Conservation (phyloP, 2,888 invertebrate species). For the Apamea crenata region DNA sequence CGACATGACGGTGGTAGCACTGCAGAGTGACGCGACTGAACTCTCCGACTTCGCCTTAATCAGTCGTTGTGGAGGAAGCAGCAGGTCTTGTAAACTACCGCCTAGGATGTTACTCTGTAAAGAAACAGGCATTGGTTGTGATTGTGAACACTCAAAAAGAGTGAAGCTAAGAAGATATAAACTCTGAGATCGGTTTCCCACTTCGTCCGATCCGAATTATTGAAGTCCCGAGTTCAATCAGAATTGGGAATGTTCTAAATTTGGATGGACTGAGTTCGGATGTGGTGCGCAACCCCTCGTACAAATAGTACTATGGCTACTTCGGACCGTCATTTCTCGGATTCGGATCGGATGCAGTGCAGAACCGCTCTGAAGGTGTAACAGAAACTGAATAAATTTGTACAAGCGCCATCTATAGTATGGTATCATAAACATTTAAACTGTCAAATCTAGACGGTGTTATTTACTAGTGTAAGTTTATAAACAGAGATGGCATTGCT, state of each 20-base stretch:
- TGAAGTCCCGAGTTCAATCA: no score
- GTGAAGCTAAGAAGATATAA: no score
- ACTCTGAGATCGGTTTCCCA: no score
- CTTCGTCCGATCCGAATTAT: no score
- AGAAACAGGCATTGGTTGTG: neutral
- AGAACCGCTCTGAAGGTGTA: neutral
- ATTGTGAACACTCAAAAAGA: no score
- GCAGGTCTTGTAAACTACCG: slow-evolving; percentile 93
- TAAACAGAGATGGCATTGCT: slow-evolving; percentile 22
- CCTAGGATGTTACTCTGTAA: slow-evolving; percentile 86
- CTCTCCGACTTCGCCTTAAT: slow-evolving; percentile 98
- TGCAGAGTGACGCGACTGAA: slow-evolving; percentile 92
- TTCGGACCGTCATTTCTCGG: no score
- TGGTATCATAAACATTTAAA: neutral
- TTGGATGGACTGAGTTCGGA: no score
- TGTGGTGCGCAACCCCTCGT: no score
- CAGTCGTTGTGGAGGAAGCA: slow-evolving; percentile 92
- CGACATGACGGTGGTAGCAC: slow-evolving; percentile 84
- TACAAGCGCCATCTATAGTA: neutral
- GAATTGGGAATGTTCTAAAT: no score
- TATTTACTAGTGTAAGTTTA: neutral
- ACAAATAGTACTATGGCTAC: no score
- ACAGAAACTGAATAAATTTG: neutral
- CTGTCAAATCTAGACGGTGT: neutral
- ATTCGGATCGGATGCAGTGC: no score